Evolutionary conservation across 2,888 invertebrate genomes (phyloP).

Genomic region (Apeira syringaria): DNA sequence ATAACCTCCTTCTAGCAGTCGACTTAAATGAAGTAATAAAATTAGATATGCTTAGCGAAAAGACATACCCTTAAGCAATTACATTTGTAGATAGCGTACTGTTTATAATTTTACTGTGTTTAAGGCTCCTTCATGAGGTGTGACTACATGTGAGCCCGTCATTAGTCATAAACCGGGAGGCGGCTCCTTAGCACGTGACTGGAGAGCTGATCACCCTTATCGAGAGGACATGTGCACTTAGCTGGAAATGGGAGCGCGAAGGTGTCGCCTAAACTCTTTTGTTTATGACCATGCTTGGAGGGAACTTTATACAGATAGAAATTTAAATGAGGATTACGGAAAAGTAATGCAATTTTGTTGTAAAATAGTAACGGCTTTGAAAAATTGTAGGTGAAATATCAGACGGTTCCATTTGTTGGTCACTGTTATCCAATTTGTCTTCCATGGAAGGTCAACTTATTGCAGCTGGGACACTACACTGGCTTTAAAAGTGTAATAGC

Average conservation of each 20-base stretch:
- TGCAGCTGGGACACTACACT: too few species aligned
- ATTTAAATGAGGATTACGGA: constrained; percentile 16
- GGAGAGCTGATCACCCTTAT: constrained; percentile 55
- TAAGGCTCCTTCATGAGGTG: constrained; percentile 48
- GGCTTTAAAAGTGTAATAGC: too few species aligned
- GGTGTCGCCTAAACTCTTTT: constrained; percentile 29
- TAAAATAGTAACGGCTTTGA: too few species aligned
- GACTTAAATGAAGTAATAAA: too few species aligned
- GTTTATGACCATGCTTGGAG: constrained; percentile 29
- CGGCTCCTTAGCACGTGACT: constrained; percentile 61
- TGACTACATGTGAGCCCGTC: constrained; percentile 73
- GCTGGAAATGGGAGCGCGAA: constrained; percentile 27
- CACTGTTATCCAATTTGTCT: too few species aligned
- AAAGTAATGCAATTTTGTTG: neutral
- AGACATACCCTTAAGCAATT: too few species aligned
- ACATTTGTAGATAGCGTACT: too few species aligned
- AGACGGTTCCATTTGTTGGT: too few species aligned
- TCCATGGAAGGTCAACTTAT: too few species aligned
- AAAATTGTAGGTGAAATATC: too few species aligned
- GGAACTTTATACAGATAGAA: constrained; percentile 6
- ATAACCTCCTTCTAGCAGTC: too few species aligned
- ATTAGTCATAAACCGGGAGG: constrained; percentile 77
- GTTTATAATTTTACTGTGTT: constrained; percentile 24
- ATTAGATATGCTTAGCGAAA: too few species aligned
- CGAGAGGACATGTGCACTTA: constrained; percentile 54